These are phyloP conservation scores for Heliconius ethilla DNA, from an alignment of 2,888 invertebrate species.

Conservation along the genomic window DNA sequence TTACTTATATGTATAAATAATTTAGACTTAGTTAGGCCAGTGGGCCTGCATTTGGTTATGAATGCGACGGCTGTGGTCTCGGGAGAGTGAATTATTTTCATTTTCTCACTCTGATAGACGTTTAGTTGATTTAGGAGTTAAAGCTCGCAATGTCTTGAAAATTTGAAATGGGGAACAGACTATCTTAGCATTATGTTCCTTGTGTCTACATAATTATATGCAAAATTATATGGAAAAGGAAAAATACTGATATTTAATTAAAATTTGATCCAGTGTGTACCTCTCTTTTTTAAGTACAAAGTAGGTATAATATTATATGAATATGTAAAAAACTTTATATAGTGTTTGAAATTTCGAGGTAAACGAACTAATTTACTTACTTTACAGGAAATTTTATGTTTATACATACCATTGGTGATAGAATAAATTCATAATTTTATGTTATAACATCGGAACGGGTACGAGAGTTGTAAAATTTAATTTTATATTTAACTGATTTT, in stretches of 20 bases:
- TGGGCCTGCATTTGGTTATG: background rate
- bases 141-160: background rate
- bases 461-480: background rate
- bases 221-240: background rate
- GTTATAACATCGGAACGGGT: background rate
- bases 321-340: background rate
- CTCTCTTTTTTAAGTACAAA: background rate
- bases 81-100: too few species aligned
- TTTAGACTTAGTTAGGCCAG: background rate
- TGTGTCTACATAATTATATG: background rate
- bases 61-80: too few species aligned
- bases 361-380: conserved; percentile 4
- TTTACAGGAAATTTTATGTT: background rate
- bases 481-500: background rate
- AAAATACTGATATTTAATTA: too few species aligned
- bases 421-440: background rate
- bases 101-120: too few species aligned
- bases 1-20: background rate
- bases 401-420: background rate
- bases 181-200: background rate
- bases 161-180: background rate
- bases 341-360: background rate
- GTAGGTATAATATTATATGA: background rate
- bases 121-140: background rate
- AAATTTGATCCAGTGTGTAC: background rate